Base-by-base conservation (phyloP, 37 sponge, comb jelly and placozoan genomes). In the Ephydatia muelleri region DNA sequence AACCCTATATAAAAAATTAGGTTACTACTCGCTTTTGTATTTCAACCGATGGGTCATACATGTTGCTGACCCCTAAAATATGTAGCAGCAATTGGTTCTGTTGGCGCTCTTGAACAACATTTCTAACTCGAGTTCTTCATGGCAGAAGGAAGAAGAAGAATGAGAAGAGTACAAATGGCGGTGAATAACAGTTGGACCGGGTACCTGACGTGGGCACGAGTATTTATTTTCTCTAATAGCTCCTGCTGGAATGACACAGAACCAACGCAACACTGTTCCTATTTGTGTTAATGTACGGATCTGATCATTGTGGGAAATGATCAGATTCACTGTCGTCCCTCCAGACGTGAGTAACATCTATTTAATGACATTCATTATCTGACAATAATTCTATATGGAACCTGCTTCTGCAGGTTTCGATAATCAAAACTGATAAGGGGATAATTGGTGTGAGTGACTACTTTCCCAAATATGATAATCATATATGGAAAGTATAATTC, bases 21-120 rank as follows among this genome's bases (percentile, higher is more conserved):
- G n/a, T n/a, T n/a, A n/a, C n/a, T n/a, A n/a, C 57, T 57, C 57
- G 57, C 57, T 57, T 57, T 57, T 57, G 57, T 57, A 57, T 57
- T 57, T 57, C 57, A 21, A 57, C 57, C 57, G 57, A 57, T 57
- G 57, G 57, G 57, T 57, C 57, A 57, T 57, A 19, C 6, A 57
- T 57, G 57, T 57, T 57, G 9, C 57, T 57, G 57, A 57, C 57
- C 57, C 57, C 57, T 57, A 57, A 57, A 11, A 57, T 57, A 57
- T 57, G 57, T 57, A 57, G 57, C 57, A 57, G 57, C 57, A 57
- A 57, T 57, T 57, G 57, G 57, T 57, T 57, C 57, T 57, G 57
- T 57, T 57, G 57, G 57, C 57, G 57, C 57, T 57, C 57, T 57
- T 57, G 57, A 57, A 57, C 57, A 57, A 57, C 57, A 57, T 57